Evolutionary conservation across 1,140 invertebrate genomes (phyloP), one percentile per base, ranked within the genome.

Genomic region (Cydia fagiglandana): DNA sequence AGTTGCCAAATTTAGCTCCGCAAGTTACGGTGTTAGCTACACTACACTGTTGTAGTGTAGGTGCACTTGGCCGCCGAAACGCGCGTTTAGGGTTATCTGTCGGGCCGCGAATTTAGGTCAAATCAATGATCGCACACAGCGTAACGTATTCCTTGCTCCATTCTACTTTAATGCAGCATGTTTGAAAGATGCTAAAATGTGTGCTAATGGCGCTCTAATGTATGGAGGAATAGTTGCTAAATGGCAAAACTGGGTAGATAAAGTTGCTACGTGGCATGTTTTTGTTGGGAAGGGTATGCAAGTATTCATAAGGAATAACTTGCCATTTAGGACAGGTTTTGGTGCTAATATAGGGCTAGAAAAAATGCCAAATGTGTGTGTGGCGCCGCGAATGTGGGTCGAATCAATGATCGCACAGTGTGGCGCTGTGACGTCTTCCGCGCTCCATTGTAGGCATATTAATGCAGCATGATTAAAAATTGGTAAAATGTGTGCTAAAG

Each of bases 371-470:
- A n/a, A n/a, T n/a, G n/a, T n/a, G n/a, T n/a, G n/a, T n/a, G n/a
- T n/a, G n/a, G n/a, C n/a, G 76, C 79, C 75, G 74, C 77, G 75
- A 76, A 77, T 82, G 64, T 86, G 77, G 84, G 84, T 83, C 82
- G 78, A 79, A 86, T 86, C 81, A 81, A 84, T 84, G 83, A 81
- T 83, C 81, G 84, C 83, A 47, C 45, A 64, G n/a, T n/a, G n/a
- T n/a, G n/a, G n/a, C 20, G 10, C 15, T 30, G 30, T n/a, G 1
- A n/a, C 30, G 30, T 38, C 15, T 68, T 68, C 34, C 30, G 0
- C 13, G 6, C 6, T 2, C 12, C 13, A n/a, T 6, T n/a, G 1
- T 15, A 50, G n/a, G n/a, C n/a, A n/a, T 0, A 2, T 13, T 12
- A 45, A 53, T 56, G 53, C n/a, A 3, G 53, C n/a, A 56, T 47